Base-by-base conservation (phyloP, 2,113 vertebrate species). In the Colaptes auratus region DNA sequence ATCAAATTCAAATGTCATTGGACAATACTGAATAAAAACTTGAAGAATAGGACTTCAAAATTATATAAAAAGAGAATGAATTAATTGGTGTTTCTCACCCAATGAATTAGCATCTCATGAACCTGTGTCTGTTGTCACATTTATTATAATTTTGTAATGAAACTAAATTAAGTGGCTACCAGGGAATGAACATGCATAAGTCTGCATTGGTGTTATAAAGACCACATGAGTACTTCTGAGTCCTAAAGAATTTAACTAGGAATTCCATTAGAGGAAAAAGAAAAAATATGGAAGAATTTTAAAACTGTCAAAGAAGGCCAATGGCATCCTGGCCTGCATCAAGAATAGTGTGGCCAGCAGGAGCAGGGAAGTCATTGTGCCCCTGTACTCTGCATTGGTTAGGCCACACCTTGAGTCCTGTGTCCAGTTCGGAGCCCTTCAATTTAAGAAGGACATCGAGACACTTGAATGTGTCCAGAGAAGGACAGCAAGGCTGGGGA, bases 171-270 rank as follows among this genome's bases (percentile, higher is more conserved):
- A 83, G 58, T 94, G 87, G 28, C 61, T 86, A 63, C 48, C 48
- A 14, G 46, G 46, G 64, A 88, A 31, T 44, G 66, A 88, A 58
- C 74, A 4, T 89, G 60, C n/a, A 24, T 78, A 78, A 60, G 56
- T 83, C 65, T 92, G 80, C 15, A 59, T 85, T 90, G 69, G 50
- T 82, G 30, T 70, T 77, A 73, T 78, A 81, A 75, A 78, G 35
- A 89, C 18, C 39, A n/a, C 25, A 63, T 70, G 73, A 77, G 39
- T 82, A 56, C 25, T 86, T 16, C 61, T 64, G 35, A 71, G 18
- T 92, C n/a, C 64, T 93, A 33, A 91, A 95, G 89, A 89, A 81
- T 96, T 91, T 84, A 28, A 63, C 78, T 75, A 93, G 50, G 13
- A 93, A 92, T 88, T 92, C 77, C 84, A 75, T 80, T 85, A 79